Evolutionary conservation across 2,888 invertebrate genomes (phyloP).

Genomic region (Chesias legatella): DNA sequence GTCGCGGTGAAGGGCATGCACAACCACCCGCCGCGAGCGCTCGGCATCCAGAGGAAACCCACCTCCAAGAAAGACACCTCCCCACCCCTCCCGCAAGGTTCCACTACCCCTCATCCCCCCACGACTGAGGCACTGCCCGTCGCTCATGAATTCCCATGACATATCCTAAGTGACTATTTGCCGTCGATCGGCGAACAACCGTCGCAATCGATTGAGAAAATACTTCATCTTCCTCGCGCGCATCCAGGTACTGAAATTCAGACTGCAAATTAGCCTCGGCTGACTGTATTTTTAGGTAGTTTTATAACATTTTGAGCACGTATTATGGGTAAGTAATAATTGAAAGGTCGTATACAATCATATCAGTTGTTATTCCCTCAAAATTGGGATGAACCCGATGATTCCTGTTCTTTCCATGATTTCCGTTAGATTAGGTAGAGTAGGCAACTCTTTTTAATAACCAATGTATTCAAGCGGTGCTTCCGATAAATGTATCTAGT

Average conservation of each 20-base stretch:
- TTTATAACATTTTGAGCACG: slow-evolving; percentile 9
- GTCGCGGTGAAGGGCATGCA: slow-evolving; percentile 77
- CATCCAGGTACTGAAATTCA: slow-evolving; percentile 17
- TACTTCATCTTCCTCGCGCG: slow-evolving; percentile 1
- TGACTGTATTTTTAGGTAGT: slow-evolving; percentile 2
- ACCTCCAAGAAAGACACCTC: slow-evolving; percentile 39
- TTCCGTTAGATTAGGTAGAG: too few relatives aligned
- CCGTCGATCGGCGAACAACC: not conserved
- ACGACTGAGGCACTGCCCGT: slow-evolving; percentile 12
- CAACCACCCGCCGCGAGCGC: slow-evolving; percentile 70
- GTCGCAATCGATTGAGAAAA: not conserved
- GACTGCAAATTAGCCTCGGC: slow-evolving; percentile 19
- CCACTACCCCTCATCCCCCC: not conserved
- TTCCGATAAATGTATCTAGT: too few relatives aligned
- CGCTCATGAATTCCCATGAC: slow-evolving; percentile 14
- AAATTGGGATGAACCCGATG: too few relatives aligned
- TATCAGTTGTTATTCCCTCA: too few relatives aligned
- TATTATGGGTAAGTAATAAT: not conserved
- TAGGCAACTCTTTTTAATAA: too few relatives aligned
- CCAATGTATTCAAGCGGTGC: too few relatives aligned
- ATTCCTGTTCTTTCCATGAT: too few relatives aligned
- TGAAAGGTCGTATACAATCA: too few relatives aligned
- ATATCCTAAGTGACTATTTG: too few relatives aligned
- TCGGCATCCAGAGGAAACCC: slow-evolving; percentile 40
- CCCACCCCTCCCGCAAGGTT: slow-evolving; percentile 15